A percentile compares a stretch with the other conserved stretches of the same genome.
Evolutionary conservation across 1,140 invertebrate genomes (phyloP).

Genomic region (Drosophila simulans): DNA sequence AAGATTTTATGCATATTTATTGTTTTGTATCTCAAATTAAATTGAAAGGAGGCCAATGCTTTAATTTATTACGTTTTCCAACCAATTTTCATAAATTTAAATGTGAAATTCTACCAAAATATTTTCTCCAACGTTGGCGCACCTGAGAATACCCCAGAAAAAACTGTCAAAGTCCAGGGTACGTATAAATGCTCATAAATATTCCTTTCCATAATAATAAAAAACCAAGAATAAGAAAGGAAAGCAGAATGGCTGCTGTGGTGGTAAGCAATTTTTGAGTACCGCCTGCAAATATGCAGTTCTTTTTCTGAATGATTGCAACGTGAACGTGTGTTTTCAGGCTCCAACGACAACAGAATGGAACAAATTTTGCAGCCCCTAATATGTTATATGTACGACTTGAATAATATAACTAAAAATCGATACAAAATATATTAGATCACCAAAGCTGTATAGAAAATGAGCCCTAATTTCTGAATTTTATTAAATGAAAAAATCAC

Average conservation of each 20-base stretch:
- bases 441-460: too few species aligned
- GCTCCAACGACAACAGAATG: not conserved
- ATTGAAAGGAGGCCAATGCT: too few species aligned
- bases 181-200: conserved; percentile 44
- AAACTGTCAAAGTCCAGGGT: conserved; percentile 1
- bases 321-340: conserved; percentile 10
- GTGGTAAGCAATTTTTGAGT: conserved; percentile 48
- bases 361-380: not conserved
- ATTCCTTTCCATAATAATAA: conserved; percentile 42
- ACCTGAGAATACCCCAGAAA: not conserved
- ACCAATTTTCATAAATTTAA: too few species aligned
- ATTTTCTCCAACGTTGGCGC: not conserved
- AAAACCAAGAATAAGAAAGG: conserved; percentile 5
- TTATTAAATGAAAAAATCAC: not conserved
- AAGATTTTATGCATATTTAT: too few species aligned
- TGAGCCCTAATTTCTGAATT: too few species aligned
- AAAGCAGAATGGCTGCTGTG: conserved; percentile 7
- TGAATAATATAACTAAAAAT: too few species aligned
- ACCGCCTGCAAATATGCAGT: conserved; percentile 35
- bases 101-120: too few species aligned
- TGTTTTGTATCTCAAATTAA: too few species aligned
- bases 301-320: conserved; percentile 14
- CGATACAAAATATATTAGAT: too few species aligned
- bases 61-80: too few species aligned
- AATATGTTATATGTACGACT: too few species aligned